Percentiles rank a stretch among this genome's conserved stretches.
Evolutionary conservation across 2,888 invertebrate species (phyloP).

Genomic region (Euzophera pinguis): DNA sequence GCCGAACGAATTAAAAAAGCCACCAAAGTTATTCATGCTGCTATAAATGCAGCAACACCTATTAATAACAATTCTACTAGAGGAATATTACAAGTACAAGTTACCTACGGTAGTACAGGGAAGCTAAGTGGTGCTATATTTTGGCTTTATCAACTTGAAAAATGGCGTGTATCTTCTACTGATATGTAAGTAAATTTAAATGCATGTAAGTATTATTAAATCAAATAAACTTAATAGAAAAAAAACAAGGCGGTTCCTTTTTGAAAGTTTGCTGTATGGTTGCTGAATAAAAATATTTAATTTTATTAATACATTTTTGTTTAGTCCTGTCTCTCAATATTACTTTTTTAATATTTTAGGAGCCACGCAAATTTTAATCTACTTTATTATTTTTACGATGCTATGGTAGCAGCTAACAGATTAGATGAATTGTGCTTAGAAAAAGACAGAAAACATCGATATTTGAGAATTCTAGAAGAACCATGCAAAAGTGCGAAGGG

Average conservation of each 20-base stretch:
- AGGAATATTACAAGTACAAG: conserved; percentile 87
- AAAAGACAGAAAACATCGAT: conserved; percentile 85
- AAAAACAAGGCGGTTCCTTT: no score
- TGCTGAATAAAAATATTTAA: no score
- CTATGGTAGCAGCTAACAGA: conserved; percentile 84
- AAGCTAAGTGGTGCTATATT: conserved; percentile 94
- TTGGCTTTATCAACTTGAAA: conserved; percentile 92
- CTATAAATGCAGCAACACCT: conserved; percentile 92
- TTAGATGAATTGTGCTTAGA: conserved; percentile 84
- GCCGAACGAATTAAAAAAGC: conserved; percentile 83
- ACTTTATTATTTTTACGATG: conserved; percentile 94
- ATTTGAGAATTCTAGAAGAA: conserved; percentile 83
- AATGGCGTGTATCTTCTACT: conserved; percentile 90
- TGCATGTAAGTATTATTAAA: neutral
- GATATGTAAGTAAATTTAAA: conserved; percentile 80
- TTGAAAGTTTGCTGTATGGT: no score
- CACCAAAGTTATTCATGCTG: conserved; percentile 85
- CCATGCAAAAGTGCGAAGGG: conserved; percentile 78
- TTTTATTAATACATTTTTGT: no score
- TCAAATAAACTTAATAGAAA: no score
- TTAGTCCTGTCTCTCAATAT: neutral
- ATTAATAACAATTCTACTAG: conserved; percentile 92
- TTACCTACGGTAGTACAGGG: conserved; percentile 90
- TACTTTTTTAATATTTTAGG: conserved; percentile 72
- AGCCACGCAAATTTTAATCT: conserved; percentile 93